These are phyloP conservation scores for Trachythela sp. DNA, from an alignment of 64 coral and sea anemone genomes.

Conservation along the genomic window DNA sequence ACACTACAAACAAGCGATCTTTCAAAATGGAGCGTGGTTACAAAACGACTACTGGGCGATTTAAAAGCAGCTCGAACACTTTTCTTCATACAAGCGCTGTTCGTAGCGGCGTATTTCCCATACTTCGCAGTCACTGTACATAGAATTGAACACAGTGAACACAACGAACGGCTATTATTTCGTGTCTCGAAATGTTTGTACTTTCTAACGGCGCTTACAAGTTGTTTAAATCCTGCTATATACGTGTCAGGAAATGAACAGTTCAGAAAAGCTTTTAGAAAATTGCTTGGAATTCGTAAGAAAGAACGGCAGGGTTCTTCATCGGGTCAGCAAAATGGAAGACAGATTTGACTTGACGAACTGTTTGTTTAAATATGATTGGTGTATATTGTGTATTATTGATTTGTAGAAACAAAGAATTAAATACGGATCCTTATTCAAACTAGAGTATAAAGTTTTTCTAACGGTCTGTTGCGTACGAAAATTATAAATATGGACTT, in stretches of 20 bases:
- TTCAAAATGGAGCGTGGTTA: not conserved
- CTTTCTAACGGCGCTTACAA: not conserved
- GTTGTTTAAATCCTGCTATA: not conserved
- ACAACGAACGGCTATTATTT: not conserved
- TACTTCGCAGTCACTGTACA: not conserved
- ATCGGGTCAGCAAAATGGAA: too few relatives aligned
- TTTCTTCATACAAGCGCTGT: not conserved
- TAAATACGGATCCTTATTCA: too few relatives aligned
- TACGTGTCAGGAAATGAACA: not conserved
- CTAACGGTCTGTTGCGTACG: too few relatives aligned
- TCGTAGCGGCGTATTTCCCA: not conserved
- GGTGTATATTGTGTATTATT: too few relatives aligned
- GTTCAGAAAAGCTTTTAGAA: not conserved
- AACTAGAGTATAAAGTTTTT: too few relatives aligned
- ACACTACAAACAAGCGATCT: not conserved
- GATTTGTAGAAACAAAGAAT: too few relatives aligned
- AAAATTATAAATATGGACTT: too few relatives aligned
- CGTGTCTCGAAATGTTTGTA: not conserved
- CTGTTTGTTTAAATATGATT: too few relatives aligned
- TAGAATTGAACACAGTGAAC: not conserved
- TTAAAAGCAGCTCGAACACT: not conserved
- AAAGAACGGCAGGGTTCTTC: too few relatives aligned
- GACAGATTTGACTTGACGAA: too few relatives aligned
- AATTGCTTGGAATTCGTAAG: not conserved
- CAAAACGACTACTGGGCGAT: not conserved